Evolutionary conservation across 2,113 vertebrate genomes (phyloP).

Genomic region (Empidonax traillii): DNA sequence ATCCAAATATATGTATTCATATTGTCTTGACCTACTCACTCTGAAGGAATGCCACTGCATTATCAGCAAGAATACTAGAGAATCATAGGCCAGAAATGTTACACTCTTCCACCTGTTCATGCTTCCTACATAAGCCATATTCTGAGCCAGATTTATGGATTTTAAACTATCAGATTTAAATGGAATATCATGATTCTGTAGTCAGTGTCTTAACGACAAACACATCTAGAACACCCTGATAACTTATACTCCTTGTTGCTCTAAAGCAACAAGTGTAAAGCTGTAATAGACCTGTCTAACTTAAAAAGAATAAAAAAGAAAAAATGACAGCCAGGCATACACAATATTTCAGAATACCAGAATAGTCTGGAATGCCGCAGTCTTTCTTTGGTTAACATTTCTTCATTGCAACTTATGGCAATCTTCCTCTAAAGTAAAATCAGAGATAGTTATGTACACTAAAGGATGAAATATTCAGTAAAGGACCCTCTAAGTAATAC

Average conservation of each 20-base stretch:
- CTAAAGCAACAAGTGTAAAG: not conserved
- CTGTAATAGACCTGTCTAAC: not conserved
- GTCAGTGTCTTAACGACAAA: not conserved
- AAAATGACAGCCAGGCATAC: not conserved
- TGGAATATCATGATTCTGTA: not conserved
- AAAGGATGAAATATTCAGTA: not conserved
- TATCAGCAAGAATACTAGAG: not conserved
- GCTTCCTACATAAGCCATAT: not conserved
- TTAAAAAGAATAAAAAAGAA: not conserved
- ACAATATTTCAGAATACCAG: not conserved
- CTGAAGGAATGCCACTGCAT: not conserved
- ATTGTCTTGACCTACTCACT: not conserved
- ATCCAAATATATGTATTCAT: not conserved
- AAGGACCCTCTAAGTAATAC: not conserved
- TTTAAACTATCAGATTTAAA: not conserved
- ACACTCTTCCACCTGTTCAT: not conserved
- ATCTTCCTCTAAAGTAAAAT: not conserved
- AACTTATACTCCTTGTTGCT: not conserved
- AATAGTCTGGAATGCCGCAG: rapidly evolving
- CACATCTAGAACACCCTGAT: not conserved
- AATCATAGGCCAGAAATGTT: not conserved
- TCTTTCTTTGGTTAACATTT: not conserved
- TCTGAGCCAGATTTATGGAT: not conserved
- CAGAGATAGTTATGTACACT: not conserved
- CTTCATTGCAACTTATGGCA: not conserved